These are phyloP conservation scores for Heterodera carotae DNA, from an alignment of 1,140 invertebrate genomes.

Conservation along the genomic window DNA sequence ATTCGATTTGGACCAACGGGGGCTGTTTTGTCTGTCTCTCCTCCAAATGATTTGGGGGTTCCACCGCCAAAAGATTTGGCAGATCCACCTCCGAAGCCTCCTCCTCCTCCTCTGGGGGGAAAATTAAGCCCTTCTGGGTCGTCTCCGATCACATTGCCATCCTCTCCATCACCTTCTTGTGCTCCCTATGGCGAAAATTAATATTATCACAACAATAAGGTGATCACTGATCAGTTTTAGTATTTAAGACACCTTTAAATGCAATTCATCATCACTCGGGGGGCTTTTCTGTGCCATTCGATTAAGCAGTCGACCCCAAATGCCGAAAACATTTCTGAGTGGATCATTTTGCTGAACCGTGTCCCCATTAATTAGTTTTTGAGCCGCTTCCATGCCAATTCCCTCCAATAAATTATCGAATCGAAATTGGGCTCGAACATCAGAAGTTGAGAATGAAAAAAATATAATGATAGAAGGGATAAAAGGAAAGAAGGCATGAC, in stretches of 20 bases:
- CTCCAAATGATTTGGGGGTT: not conserved
- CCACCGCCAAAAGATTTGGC: not conserved
- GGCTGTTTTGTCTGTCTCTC: not conserved
- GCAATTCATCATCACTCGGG: slow-evolving; percentile 39
- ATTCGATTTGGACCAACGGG: slow-evolving; percentile 24
- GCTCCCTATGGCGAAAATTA: not conserved
- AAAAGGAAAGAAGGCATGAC: slow-evolving; percentile 1
- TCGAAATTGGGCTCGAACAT: slow-evolving; percentile 12
- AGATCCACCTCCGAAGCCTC: not conserved
- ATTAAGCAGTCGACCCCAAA: slow-evolving; percentile 40
- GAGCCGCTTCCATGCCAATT: slow-evolving; percentile 1
- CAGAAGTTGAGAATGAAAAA: not conserved
- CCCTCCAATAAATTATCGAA: slow-evolving; percentile 1
- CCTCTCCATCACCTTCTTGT: slow-evolving; percentile 11
- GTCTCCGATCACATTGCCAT: slow-evolving; percentile 27
- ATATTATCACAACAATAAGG: not conserved
- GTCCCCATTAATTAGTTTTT: not conserved
- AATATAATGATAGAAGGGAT: not conserved
- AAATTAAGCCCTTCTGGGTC: slow-evolving; percentile 5
- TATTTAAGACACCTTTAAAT: slow-evolving; percentile 24
- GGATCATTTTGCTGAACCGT: slow-evolving; percentile 23
- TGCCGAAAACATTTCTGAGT: slow-evolving; percentile 32
- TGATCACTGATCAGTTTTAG: not conserved
- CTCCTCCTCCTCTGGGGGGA: slow-evolving; percentile 5
- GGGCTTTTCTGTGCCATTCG: slow-evolving; percentile 40